A percentile compares a stretch with the other conserved stretches of the same genome.
Evolutionary conservation across 2,888 invertebrate species (phyloP).

Genomic region (Abscondita cerata): DNA sequence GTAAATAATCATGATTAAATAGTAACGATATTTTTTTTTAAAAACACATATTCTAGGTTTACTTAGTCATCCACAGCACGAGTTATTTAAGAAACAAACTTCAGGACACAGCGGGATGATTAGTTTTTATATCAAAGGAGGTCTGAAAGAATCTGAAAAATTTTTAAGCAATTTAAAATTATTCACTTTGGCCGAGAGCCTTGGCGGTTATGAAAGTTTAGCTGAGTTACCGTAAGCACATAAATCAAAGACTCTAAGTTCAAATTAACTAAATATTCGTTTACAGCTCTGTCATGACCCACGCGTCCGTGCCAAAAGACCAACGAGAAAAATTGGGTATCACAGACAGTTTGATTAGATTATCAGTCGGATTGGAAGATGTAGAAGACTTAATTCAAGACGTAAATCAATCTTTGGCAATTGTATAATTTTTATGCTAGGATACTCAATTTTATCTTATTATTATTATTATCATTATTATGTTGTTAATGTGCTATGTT

Average conservation of each 20-base stretch:
- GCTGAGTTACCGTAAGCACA: slow-evolving; percentile 90
- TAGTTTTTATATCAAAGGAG: slow-evolving; percentile 86
- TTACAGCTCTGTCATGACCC: slow-evolving; percentile 82
- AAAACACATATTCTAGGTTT: too few species aligned
- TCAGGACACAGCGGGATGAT: slow-evolving; percentile 92
- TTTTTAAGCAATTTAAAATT: slow-evolving; percentile 80
- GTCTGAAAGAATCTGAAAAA: slow-evolving; percentile 71
- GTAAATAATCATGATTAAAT: slow-evolving; percentile 58
- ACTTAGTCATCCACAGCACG: slow-evolving; percentile 85
- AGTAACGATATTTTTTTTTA: too few species aligned
- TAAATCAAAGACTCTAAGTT: not conserved
- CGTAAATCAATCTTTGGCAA: slow-evolving; percentile 79
- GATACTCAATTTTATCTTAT: not conserved
- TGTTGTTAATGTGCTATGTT: not conserved
- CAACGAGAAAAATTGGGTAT: slow-evolving; percentile 79
- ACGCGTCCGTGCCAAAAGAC: slow-evolving; percentile 85
- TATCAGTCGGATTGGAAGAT: slow-evolving; percentile 92
- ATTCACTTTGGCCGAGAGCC: slow-evolving; percentile 89
- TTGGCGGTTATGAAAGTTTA: slow-evolving; percentile 95
- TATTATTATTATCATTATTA: not conserved
- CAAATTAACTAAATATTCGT: not conserved
- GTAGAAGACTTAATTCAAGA: slow-evolving; percentile 84
- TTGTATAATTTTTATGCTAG: slow-evolving; percentile 33
- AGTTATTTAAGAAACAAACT: slow-evolving; percentile 79
- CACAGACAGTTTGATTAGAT: slow-evolving; percentile 80